phyloP scores from a whole-genome alignment of 2,113 vertebrate species.

The Mesitornis unicolor region DNA sequence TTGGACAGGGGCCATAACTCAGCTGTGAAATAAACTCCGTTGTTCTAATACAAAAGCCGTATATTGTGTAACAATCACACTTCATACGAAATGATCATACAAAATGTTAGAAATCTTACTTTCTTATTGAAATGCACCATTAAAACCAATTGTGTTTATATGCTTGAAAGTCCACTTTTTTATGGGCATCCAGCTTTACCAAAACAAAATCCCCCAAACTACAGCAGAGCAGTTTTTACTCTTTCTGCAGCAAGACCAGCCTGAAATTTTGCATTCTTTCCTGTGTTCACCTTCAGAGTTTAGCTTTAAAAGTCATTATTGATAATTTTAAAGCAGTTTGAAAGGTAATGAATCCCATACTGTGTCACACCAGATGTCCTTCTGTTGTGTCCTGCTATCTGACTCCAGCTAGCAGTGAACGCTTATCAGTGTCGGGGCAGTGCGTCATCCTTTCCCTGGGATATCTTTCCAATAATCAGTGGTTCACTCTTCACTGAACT shows the following conservation, averaged over 20 bases:
- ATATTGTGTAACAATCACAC: not conserved
- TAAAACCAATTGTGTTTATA: not conserved
- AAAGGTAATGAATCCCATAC: not conserved
- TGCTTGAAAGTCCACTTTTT: not conserved
- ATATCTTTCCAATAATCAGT: constrained; percentile 43
- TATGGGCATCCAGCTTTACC: not conserved
- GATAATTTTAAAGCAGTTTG: not conserved
- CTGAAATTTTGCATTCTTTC: not conserved
- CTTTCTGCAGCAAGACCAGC: not conserved
- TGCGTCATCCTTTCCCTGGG: constrained; percentile 1
- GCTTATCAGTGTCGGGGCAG: not conserved
- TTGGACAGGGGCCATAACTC: not conserved
- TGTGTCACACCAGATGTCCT: not conserved
- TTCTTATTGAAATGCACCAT: not conserved
- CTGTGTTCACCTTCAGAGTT: not conserved
- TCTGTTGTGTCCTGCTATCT: not conserved
- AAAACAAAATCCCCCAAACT: not conserved
- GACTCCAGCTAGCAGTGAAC: not conserved
- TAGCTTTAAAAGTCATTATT: not conserved
- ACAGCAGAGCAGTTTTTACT: not conserved
- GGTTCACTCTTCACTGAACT: constrained; percentile 6
- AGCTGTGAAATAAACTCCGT: not conserved
- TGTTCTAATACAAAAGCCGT: not conserved
- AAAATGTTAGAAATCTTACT: not conserved
- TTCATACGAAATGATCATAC: not conserved